Evolutionary conservation across 1,140 invertebrate species (phyloP).

Genomic region (Bombyx mandarina): DNA sequence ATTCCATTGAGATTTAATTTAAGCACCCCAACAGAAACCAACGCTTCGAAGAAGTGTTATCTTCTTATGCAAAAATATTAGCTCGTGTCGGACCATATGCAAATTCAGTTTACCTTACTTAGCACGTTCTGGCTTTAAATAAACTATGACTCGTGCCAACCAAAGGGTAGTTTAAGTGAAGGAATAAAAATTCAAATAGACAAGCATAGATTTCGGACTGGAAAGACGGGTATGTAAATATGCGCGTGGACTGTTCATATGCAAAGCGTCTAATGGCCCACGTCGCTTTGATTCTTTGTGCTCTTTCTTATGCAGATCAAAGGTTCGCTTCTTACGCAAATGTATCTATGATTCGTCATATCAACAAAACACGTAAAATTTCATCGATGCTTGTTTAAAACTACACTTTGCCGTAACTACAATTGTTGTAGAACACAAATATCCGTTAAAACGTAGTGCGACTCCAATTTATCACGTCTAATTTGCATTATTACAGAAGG

Average conservation of each 20-base stretch:
- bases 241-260: constrained; percentile 65
- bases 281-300: constrained; percentile 27
- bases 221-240: constrained; percentile 49
- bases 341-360: too few species aligned
- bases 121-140: constrained; percentile 32
- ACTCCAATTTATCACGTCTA: neutral
- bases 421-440: neutral
- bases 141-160: constrained; percentile 44
- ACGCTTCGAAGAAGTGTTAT: constrained; percentile 52
- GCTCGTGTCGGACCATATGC: constrained; percentile 64
- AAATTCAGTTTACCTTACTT: constrained; percentile 46
- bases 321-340: constrained; percentile 3
- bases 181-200: constrained; percentile 33
- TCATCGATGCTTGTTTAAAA: too few species aligned
- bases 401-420: too few species aligned
- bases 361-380: too few species aligned
- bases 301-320: constrained; percentile 31
- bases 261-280: constrained; percentile 37
- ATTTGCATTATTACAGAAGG: constrained; percentile 3
- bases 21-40: constrained; percentile 26
- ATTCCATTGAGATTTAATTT: too few species aligned
- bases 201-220: constrained; percentile 36
- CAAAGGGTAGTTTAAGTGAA: constrained; percentile 34
- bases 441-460: neutral
- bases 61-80: constrained; percentile 66